These are phyloP conservation scores for Xiphorhynchus erythropygius DNA, from an alignment of 2,797 vertebrate genomes.

Conservation along the genomic window DNA sequence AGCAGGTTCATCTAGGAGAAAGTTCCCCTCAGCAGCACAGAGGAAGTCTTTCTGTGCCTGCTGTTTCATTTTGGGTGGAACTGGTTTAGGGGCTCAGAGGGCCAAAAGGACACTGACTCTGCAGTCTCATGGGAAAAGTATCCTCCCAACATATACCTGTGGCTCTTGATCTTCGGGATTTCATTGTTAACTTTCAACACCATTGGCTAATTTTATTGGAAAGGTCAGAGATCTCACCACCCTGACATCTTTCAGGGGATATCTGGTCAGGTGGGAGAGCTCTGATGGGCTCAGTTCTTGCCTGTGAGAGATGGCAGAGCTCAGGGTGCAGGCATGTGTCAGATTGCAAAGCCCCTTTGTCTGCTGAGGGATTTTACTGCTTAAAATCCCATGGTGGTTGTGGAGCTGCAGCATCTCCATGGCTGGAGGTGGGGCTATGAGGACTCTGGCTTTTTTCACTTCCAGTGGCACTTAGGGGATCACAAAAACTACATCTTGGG, in stretches of 20 bases:
- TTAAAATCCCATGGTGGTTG: background rate
- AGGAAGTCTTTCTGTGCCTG: background rate
- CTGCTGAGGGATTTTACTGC: background rate
- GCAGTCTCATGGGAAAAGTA: background rate
- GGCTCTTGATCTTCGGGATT: background rate
- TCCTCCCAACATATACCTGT: background rate
- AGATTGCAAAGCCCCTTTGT: rapidly evolving
- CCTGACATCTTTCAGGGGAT: background rate
- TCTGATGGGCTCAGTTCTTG: background rate
- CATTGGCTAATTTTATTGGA: background rate
- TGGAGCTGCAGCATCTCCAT: background rate
- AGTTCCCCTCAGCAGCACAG: background rate
- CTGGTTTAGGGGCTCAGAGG: rapidly evolving
- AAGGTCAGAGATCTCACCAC: background rate
- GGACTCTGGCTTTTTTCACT: background rate
- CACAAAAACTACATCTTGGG: background rate
- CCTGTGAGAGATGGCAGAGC: background rate
- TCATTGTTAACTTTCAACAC: background rate
- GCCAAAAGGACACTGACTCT: background rate
- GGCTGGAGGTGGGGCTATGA: background rate
- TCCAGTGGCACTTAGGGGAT: background rate
- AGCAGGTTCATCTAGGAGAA: background rate
- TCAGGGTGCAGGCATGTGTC: background rate
- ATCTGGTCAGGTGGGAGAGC: background rate
- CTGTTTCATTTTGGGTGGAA: background rate